Base-by-base conservation (phyloP, 92 coral and sea anemone species). In the Virgularia gustaviana region DNA sequence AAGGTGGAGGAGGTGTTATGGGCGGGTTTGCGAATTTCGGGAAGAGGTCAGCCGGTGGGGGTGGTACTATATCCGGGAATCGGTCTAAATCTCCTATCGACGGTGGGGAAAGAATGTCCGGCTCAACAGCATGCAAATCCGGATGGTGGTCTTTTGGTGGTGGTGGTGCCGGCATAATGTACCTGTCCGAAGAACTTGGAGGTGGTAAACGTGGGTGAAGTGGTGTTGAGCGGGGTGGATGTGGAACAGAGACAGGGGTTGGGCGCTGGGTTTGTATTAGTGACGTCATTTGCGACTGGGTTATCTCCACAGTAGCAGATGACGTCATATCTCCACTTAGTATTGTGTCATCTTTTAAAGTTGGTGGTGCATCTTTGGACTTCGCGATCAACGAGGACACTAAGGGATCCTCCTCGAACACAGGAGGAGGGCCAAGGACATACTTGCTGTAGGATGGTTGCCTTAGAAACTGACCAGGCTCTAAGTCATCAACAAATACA, bases 381-480 rank as follows among this genome's bases (percentile, higher is more conserved):
- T 68, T 53, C 35, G 49, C 75, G 10, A 68, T 68, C 37, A 68
- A 18, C 36, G 55, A 24, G 18, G 56, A 42, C 29, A 51, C 60
- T 4, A 61, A 68, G 7, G 31, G 20, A 15, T 68, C 75, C 3
- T 68, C 75, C 18, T 68, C 61, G 10, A 68, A 23, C 34, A 49
- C 55, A 1, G 75, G 75, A 29, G 75, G 75, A 31, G 75, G 61
- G 31, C 55, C 22, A 13, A 68, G 39, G 10, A 68, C 51, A 47
- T 68, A 68, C 25, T 49, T 68, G 24, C 60, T 68, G 25, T 49
- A 68, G 0, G 75, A 68, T 8, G 61, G 45, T 30, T 68, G 75
- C 19, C 75, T 68, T 33, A 49, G 59, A 34, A 68, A 68, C 1
- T 29, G 60, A 8, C 47, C 45, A 5, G 12, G 41, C 28, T 42